A percentile compares a stretch with the other conserved stretches of the same genome.
These are phyloP conservation scores for Drosophila pachea DNA, from an alignment of 1,140 invertebrate species.

Conservation along the genomic window DNA sequence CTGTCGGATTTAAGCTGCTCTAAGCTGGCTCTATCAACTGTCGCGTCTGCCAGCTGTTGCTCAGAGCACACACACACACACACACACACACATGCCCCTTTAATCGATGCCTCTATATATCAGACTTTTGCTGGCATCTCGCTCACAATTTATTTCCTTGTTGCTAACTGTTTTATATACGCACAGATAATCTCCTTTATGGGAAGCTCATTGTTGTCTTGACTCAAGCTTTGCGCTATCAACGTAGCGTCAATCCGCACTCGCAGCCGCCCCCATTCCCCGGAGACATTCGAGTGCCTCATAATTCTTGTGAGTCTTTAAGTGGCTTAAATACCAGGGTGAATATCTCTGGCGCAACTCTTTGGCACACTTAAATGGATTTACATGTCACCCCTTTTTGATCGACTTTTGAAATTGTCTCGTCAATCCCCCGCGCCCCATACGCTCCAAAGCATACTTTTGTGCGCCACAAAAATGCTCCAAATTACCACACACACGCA, in stretches of 20 bases:
- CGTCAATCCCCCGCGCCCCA: constrained; percentile 22
- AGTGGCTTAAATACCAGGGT: constrained; percentile 33
- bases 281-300: constrained; percentile 12
- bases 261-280: not conserved
- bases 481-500: constrained; percentile 45
- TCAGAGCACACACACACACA: constrained; percentile 9
- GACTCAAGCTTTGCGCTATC: constrained; percentile 16
- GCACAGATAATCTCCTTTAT: constrained; percentile 38
- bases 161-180: constrained; percentile 48
- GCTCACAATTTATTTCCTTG: constrained; percentile 43
- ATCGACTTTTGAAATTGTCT: constrained; percentile 62
- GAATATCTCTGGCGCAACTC: constrained; percentile 35
- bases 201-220: constrained; percentile 36
- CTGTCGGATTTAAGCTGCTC: constrained; percentile 30
- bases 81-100: not conserved
- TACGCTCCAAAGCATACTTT: constrained; percentile 46
- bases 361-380: constrained; percentile 47
- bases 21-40: constrained; percentile 8
- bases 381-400: constrained; percentile 35
- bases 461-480: constrained; percentile 44
- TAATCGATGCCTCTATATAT: constrained; percentile 9
- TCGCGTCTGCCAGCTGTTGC: constrained; percentile 15
- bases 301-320: constrained; percentile 41
- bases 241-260: not conserved
- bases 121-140: constrained; percentile 25